A percentile compares a stretch with the other conserved stretches of the same genome.
Evolutionary conservation across 1,140 invertebrate species (phyloP).

Genomic region (Drosophila micromelanica): DNA sequence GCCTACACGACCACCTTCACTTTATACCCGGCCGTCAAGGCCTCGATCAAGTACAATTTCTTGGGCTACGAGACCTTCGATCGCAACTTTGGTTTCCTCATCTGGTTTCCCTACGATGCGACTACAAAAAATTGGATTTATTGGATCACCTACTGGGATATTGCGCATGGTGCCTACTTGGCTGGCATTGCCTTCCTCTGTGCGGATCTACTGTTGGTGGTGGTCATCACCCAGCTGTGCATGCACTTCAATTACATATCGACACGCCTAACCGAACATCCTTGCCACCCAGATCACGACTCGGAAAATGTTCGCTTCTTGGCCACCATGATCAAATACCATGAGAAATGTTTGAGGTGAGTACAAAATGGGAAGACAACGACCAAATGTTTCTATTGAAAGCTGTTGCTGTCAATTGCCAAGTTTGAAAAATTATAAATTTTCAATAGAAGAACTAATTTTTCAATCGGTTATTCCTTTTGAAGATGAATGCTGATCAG

Average conservation of each 20-base stretch:
- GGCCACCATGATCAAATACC: constrained; percentile 58
- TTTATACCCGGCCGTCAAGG: constrained; percentile 71
- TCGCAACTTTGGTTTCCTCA: constrained; percentile 70
- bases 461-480: no score
- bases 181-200: constrained; percentile 78
- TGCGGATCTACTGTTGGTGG: constrained; percentile 69
- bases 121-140: constrained; percentile 59
- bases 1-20: constrained; percentile 72
- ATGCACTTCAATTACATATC: constrained; percentile 78
- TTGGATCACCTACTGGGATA: constrained; percentile 70
- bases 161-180: constrained; percentile 74
- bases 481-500: no score
- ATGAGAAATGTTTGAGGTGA: constrained; percentile 71
- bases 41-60: constrained; percentile 61
- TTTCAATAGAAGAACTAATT: no score
- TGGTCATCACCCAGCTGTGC: constrained; percentile 75
- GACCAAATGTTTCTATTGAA: no score
- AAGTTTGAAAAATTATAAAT: no score
- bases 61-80: constrained; percentile 69
- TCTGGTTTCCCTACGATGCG: constrained; percentile 77
- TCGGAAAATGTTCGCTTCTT: constrained; percentile 59
- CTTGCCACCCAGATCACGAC: constrained; percentile 27
- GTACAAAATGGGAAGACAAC: constrained; percentile 1
- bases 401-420: no score
- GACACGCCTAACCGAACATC: constrained; percentile 52